Evolutionary conservation across 2,113 vertebrate species (phyloP).

Genomic region (Lepus americanus): DNA sequence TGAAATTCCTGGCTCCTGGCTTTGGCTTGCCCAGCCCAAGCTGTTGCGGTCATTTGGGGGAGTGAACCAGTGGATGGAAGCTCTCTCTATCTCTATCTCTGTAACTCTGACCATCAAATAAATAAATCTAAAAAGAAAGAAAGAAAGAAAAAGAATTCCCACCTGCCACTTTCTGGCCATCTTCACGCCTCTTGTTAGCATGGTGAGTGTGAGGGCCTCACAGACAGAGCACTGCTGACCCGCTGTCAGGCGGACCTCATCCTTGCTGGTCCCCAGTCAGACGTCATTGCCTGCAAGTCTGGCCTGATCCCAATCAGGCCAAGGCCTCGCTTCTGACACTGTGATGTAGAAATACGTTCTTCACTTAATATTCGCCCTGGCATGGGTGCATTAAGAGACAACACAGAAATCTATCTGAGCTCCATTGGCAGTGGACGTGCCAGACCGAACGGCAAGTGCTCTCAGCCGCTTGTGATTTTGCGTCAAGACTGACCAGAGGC

Average conservation of each 20-base stretch:
- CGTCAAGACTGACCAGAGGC: not conserved
- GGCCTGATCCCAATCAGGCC: not conserved
- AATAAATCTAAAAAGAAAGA: too few species aligned
- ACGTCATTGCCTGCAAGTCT: not conserved
- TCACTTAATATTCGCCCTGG: not conserved
- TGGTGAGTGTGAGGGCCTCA: not conserved
- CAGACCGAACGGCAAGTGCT: not conserved
- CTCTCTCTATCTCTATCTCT: too few species aligned
- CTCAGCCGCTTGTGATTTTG: not conserved
- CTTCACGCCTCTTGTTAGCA: not conserved
- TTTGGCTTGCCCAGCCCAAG: too few species aligned
- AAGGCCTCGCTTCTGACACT: not conserved
- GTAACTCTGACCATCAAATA: too few species aligned
- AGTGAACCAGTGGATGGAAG: too few species aligned
- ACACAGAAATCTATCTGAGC: not conserved
- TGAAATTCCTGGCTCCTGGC: too few species aligned
- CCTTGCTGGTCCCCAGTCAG: not conserved
- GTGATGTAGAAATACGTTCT: not conserved
- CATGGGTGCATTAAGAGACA: not conserved
- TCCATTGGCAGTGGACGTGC: rapidly evolving
- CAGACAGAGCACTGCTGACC: too few species aligned
- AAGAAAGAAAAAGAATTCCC: too few species aligned
- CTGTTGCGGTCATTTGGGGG: too few species aligned
- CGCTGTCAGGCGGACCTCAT: not conserved
- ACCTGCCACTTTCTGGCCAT: not conserved